These are phyloP conservation scores for Zaprionus tsacasi DNA, from an alignment of 1,140 invertebrate genomes.

Conservation along the genomic window DNA sequence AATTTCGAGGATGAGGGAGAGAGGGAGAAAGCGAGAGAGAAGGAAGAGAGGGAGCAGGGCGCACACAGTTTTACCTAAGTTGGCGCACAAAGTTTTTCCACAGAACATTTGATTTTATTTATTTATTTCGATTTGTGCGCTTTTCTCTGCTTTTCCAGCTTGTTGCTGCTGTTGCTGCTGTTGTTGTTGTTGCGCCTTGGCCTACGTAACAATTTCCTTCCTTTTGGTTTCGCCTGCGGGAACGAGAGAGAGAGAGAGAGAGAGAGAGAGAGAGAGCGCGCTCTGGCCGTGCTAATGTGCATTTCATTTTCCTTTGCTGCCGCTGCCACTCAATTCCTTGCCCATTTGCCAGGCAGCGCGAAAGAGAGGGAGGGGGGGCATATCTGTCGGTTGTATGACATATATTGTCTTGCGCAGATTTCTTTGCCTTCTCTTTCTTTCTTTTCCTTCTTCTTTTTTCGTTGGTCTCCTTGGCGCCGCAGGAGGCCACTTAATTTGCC, in stretches of 20 bases:
- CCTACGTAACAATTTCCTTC: conserved; percentile 72
- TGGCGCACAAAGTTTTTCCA: conserved; percentile 56
- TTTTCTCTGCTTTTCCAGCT: conserved; percentile 37
- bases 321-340: conserved; percentile 69
- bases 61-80: conserved; percentile 50
- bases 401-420: conserved; percentile 75
- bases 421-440: conserved; percentile 8
- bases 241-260: no score
- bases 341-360: conserved; percentile 53
- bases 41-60: background rate
- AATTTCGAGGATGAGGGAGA: conserved; percentile 50
- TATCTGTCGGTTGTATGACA: conserved; percentile 51
- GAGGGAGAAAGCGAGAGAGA: background rate
- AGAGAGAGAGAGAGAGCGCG: background rate
- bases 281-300: conserved; percentile 65
- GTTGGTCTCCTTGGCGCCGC: conserved; percentile 46
- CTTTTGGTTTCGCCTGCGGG: conserved; percentile 35
- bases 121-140: conserved; percentile 79
- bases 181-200: conserved; percentile 31
- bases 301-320: conserved; percentile 80
- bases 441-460: background rate
- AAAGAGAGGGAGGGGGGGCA: background rate
- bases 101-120: conserved; percentile 79
- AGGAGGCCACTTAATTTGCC: conserved; percentile 74
- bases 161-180: conserved; percentile 18